Base-by-base conservation (phyloP, 2,888 invertebrate genomes). In the Drosophila pseudotalamancana region DNA sequence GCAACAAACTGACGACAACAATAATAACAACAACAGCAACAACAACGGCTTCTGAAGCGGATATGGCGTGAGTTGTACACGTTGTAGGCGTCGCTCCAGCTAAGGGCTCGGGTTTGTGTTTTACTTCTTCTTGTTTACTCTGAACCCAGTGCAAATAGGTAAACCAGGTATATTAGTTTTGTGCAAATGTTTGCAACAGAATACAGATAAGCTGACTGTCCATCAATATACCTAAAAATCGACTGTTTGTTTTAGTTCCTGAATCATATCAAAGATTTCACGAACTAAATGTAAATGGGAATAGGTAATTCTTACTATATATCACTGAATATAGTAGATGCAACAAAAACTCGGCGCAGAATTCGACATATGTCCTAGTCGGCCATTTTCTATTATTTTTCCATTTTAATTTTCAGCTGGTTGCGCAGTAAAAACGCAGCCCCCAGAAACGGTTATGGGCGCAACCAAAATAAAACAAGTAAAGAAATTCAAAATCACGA, bases 11-110 rank as follows among this genome's bases (percentile, higher is more conserved):
- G 57, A 12, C 55, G 39, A 35, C 32, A 53, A 51, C 49, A 69
- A 61, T 34, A 46, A 54, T 16, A 61, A 54, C 42, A 25, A 27
- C 51, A 71, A 65, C 35, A 50, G 25, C 9, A 49, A 69, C 43
- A 56, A 55, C 56, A 53, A 55, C 43, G 59, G 32, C 55, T 16
- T 53, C 14, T 56, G 57, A 43, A 42, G 29, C 87, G 81, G 87
- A 81, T 72, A 68, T 81, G 81, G 84, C 77, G 85, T 84, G 81
- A 87, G 87, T 57, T 48, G 65, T 63, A 77, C 63, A 72, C 46
- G 68, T 68, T 74, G 87, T 83, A 65, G 87, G 87, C 77, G 81
- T 72, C 63, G 48, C 61, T 51, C 43, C 51, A 48, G 57, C 53
- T 34, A 63, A 46, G 50, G 35, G 18, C 43, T 27, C 16, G 54